Evolutionary conservation across 2,888 invertebrate species (phyloP).

Genomic region (Lycocerus yunnanus): DNA sequence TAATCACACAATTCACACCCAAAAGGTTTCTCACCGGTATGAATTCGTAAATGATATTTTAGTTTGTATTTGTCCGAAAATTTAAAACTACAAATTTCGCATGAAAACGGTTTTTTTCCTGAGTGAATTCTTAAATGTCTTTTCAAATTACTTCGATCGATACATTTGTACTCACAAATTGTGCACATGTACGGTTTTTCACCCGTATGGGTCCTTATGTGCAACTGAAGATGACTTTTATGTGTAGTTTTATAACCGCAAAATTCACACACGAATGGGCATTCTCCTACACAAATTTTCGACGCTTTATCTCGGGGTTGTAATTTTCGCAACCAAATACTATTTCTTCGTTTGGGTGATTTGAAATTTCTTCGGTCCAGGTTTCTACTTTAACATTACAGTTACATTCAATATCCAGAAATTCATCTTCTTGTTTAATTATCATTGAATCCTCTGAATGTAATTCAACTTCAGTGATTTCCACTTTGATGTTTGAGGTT

Average conservation of each 20-base stretch:
- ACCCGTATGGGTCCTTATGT: not conserved
- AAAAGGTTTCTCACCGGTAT: not conserved
- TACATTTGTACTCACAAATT: not conserved
- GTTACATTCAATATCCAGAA: not conserved
- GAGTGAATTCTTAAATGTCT: not conserved
- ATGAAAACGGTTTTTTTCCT: not conserved
- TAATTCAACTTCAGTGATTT: not conserved
- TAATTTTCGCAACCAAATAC: not conserved
- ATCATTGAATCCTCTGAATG: not conserved
- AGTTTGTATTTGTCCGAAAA: not conserved
- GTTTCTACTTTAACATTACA: not conserved
- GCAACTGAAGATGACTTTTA: not conserved
- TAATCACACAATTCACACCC: not conserved
- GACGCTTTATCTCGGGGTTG: not conserved
- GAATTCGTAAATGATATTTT: not conserved
- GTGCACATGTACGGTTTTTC: not conserved
- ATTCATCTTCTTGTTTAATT: not conserved
- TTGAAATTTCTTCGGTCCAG: not conserved
- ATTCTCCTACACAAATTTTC: not conserved
- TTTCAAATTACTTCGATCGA: not conserved
- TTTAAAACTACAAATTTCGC: not conserved
- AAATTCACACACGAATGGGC: not conserved
- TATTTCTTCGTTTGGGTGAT: not conserved
- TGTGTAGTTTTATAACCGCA: not conserved
- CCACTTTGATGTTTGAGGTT: not conserved